These are phyloP conservation scores for Pseudorasbora parva DNA, from an alignment of 2,113 vertebrate species.

Conservation along the genomic window DNA sequence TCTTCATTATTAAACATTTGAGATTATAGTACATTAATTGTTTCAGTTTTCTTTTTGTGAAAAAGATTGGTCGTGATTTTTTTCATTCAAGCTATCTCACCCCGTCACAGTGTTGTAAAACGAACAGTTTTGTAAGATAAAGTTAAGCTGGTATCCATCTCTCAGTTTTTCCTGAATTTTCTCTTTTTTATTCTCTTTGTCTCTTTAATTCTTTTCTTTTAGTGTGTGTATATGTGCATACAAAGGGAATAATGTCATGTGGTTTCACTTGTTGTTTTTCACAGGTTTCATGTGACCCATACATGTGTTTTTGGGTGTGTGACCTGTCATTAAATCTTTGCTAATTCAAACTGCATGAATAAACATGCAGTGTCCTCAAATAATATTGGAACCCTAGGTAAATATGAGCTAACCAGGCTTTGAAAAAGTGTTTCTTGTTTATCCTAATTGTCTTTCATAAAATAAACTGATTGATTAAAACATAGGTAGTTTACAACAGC, in stretches of 20 bases:
- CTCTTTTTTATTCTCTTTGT: background rate
- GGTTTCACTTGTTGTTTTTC: background rate
- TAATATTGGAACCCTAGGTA: background rate
- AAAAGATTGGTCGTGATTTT: background rate
- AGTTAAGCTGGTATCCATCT: background rate
- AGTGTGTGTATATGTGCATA: background rate
- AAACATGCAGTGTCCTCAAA: background rate
- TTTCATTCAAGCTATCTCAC: background rate
- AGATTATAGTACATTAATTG: background rate
- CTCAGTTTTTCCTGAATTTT: background rate
- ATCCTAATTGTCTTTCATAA: background rate
- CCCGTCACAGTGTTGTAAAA: background rate
- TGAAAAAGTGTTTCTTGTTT: background rate
- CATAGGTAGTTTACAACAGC: no score
- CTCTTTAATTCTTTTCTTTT: background rate
- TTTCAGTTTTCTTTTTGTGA: background rate
- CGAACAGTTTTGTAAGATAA: background rate
- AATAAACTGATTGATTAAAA: background rate
- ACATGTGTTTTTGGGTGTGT: background rate
- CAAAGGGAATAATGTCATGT: background rate
- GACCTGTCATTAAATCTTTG: background rate
- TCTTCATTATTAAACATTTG: background rate
- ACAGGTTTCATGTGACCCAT: background rate
- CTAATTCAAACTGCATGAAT: background rate
- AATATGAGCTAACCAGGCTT: background rate